Conservation (phyloP, 2,797 vertebrate genomes). For the Brachyalestes nurse region DNA sequence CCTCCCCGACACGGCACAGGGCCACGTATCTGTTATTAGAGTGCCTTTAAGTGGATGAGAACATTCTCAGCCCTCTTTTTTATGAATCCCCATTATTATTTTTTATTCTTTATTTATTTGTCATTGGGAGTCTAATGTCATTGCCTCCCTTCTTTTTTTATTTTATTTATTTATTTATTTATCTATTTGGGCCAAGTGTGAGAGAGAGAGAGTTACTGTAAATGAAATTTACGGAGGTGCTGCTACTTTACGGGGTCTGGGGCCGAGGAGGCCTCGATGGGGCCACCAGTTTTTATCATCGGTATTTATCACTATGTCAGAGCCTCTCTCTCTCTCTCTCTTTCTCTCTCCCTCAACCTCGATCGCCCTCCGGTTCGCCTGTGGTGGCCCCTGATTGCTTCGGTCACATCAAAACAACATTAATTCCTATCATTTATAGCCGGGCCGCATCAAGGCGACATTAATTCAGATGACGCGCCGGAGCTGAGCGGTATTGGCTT, state of each 20-base stretch:
- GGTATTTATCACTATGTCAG: conserved; percentile 81
- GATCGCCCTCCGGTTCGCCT: conserved; percentile 36
- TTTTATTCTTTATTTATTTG: conserved; percentile 77
- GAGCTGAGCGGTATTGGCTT: conserved; percentile 70
- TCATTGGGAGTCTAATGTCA: conserved; percentile 79
- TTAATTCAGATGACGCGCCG: conserved; percentile 53
- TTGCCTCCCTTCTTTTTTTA: conserved; percentile 61
- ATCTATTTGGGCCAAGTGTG: conserved; percentile 72
- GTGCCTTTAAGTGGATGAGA: conserved; percentile 81
- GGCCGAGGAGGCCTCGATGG: conserved; percentile 36
- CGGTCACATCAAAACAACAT: conserved; percentile 70
- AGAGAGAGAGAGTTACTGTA: conserved; percentile 75
- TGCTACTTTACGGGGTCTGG: conserved; percentile 23
- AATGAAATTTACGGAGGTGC: conserved; percentile 74
- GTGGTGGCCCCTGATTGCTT: conserved; percentile 61
- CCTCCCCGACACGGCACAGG: conserved; percentile 59
- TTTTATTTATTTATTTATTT: too few relatives aligned
- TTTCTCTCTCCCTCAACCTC: conserved; percentile 8
- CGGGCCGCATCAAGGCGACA: conserved; percentile 58
- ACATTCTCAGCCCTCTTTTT: conserved; percentile 60
- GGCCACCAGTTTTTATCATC: conserved; percentile 72
- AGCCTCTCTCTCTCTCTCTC: conserved; percentile 48
- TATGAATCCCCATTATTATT: conserved; percentile 38
- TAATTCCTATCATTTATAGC: conserved; percentile 72
- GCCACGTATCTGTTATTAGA: conserved; percentile 79